phyloP scores from a whole-genome alignment of 1,140 invertebrate species.

The Pissodes strobi region DNA sequence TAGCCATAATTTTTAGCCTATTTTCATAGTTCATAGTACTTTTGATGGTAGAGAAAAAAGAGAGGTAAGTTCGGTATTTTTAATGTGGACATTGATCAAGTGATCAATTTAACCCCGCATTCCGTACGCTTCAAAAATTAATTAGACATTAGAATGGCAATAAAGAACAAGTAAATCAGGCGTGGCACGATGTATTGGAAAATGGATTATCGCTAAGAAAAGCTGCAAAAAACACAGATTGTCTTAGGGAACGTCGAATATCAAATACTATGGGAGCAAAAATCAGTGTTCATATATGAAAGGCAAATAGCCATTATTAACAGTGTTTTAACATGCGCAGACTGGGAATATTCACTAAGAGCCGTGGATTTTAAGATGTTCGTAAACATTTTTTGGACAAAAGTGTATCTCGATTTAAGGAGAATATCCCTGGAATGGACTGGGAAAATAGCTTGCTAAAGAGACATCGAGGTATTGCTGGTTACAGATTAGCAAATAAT shows the following conservation, averaged over 20 bases:
- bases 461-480: conserved; percentile 3
- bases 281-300: background rate
- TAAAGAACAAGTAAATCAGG: conserved; percentile 1
- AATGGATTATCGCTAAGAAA: too few species aligned
- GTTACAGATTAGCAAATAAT: background rate
- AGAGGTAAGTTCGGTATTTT: background rate
- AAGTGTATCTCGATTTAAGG: too few species aligned
- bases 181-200: conserved; percentile 1
- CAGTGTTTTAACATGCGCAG: too few species aligned
- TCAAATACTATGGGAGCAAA: background rate
- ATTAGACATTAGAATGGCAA: too few species aligned
- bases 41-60: conserved; percentile 7
- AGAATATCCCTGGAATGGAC: background rate
- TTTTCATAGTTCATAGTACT: conserved; percentile 7
- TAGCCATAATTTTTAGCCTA: background rate
- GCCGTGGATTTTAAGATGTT: too few species aligned
- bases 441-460: background rate
- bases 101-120: background rate
- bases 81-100: background rate
- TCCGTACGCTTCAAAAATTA: background rate
- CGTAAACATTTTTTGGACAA: too few species aligned
- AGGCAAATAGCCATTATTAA: too few species aligned
- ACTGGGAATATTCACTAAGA: conserved; percentile 1
- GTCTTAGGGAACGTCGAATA: background rate
- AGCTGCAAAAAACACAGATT: background rate